phyloP scores from a whole-genome alignment of 2,797 vertebrate species.

The Salmo trutta region DNA sequence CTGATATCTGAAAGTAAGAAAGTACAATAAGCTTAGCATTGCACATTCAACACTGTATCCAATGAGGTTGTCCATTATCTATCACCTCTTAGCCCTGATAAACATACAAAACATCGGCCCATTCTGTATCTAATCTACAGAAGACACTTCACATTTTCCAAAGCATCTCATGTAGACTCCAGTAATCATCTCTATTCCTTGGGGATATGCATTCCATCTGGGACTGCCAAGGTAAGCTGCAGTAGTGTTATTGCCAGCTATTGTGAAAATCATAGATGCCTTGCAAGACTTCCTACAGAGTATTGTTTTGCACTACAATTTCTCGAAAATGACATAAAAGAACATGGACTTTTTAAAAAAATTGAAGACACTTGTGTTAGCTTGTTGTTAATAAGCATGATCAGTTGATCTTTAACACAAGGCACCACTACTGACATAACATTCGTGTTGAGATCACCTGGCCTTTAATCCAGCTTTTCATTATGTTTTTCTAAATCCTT shows the following conservation, averaged over 20 bases:
- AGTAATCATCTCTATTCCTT: constrained; percentile 32
- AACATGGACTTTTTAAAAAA: no score
- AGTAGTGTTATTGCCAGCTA: constrained; percentile 40
- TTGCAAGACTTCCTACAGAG: constrained; percentile 44
- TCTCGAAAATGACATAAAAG: constrained; percentile 1
- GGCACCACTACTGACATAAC: no score
- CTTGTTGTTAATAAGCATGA: neutral
- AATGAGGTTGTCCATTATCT: no score
- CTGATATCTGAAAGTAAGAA: neutral
- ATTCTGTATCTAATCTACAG: neutral
- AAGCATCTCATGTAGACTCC: neutral
- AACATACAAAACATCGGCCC: neutral
- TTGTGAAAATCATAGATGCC: constrained; percentile 34
- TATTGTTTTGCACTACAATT: constrained; percentile 38
- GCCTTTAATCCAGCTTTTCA: no score
- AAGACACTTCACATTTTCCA: neutral
- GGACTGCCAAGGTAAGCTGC: constrained; percentile 42
- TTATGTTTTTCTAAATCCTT: no score
- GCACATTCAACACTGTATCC: neutral
- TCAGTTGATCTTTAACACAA: neutral
- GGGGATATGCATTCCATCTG: constrained; percentile 3
- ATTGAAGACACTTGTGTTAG: neutral
- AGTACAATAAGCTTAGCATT: neutral
- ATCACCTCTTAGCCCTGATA: no score
- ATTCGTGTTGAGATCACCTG: no score